A percentile compares a stretch with the other conserved stretches of the same genome.
phyloP scores from a whole-genome alignment of 2,888 invertebrate species.

The Tuberolachnus salignus region DNA sequence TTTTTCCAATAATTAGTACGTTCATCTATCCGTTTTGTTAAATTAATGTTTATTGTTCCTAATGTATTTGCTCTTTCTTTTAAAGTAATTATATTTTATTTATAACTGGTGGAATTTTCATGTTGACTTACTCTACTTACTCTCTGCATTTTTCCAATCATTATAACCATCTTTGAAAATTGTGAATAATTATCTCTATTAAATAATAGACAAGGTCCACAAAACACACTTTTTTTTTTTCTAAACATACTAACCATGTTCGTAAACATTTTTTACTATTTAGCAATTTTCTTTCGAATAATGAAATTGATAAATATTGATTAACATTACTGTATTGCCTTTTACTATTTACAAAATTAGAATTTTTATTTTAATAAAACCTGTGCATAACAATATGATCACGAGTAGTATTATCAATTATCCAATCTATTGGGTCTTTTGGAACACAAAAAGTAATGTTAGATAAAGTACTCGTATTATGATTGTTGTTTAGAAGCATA shows the following conservation, averaged over 20 bases:
- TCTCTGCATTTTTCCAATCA: slow-evolving; percentile 51
- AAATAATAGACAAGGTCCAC: slow-evolving; percentile 48
- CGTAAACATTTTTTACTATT: too few relatives aligned
- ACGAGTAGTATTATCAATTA: slow-evolving; percentile 28
- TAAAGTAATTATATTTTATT: slow-evolving; percentile 15
- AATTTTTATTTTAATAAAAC: slow-evolving; percentile 21
- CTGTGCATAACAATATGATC: slow-evolving; percentile 17
- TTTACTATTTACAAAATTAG: slow-evolving; percentile 22
- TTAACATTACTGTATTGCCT: slow-evolving; percentile 5
- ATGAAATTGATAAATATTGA: slow-evolving; percentile 19
- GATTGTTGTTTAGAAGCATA: too few relatives aligned
- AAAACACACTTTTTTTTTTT: slow-evolving; percentile 42
- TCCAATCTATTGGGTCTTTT: slow-evolving; percentile 58
- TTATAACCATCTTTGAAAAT: slow-evolving; percentile 40
- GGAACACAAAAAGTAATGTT: slow-evolving; percentile 9
- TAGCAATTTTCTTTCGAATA: slow-evolving; percentile 13
- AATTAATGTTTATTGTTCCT: slow-evolving; percentile 17
- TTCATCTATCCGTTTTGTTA: slow-evolving; percentile 16
- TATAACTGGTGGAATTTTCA: slow-evolving; percentile 9
- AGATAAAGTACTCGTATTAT: not conserved
- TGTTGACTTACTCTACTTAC: slow-evolving; percentile 17
- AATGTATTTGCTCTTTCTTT: slow-evolving; percentile 10
- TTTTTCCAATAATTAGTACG: slow-evolving; percentile 58
- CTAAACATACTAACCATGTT: slow-evolving; percentile 55
- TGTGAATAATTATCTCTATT: too few relatives aligned